phyloP scores from a whole-genome alignment of 2,888 invertebrate genomes.

The Leucophenga montana region DNA sequence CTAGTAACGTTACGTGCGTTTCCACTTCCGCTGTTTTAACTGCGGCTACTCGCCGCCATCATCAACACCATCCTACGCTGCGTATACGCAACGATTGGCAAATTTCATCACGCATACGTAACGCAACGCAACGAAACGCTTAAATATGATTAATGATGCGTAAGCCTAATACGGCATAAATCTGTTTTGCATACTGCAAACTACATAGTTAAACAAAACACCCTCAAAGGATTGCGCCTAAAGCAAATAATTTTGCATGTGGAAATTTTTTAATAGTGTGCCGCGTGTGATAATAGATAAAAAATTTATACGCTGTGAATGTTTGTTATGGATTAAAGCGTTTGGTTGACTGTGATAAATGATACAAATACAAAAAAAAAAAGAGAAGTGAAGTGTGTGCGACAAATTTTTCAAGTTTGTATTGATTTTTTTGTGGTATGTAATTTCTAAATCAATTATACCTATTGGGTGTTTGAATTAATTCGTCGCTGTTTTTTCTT shows the following conservation, averaged over 20 bases:
- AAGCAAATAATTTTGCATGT: background rate
- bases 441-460: too few relatives aligned
- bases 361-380: too few relatives aligned
- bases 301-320: background rate
- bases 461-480: too few relatives aligned
- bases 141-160: slow-evolving; percentile 39
- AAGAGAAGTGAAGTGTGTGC: too few relatives aligned
- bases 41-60: too few relatives aligned
- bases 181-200: slow-evolving; percentile 13
- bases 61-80: too few relatives aligned
- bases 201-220: background rate
- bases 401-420: too few relatives aligned
- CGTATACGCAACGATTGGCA: background rate
- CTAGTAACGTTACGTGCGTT: background rate
- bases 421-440: too few relatives aligned
- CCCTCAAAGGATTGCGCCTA: background rate
- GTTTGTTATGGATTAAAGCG: too few relatives aligned
- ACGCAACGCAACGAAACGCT: slow-evolving; percentile 26
- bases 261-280: too few relatives aligned
- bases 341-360: too few relatives aligned
- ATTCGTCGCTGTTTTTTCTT: too few relatives aligned
- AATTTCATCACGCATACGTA: slow-evolving; percentile 39
- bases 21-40: background rate
- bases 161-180: slow-evolving; percentile 30
- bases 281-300: background rate